phyloP scores from a whole-genome alignment of 2,888 invertebrate species.

The Tetragnatha montana region DNA sequence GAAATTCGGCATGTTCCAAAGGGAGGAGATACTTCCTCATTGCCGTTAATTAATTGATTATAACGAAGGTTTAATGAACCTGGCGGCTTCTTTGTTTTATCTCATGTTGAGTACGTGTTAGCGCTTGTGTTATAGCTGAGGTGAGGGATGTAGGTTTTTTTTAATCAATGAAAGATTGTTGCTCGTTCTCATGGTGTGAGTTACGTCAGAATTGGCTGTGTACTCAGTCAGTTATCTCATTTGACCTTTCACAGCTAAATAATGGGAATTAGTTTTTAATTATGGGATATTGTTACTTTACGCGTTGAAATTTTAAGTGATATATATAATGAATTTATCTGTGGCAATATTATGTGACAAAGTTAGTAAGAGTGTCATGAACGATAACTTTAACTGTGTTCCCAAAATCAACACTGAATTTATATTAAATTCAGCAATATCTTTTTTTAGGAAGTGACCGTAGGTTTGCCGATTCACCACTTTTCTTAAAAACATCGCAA shows the following conservation, averaged over 20 bases:
- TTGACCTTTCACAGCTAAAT: too few species aligned
- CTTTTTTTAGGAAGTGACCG: too few species aligned
- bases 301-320: neutral
- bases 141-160: neutral
- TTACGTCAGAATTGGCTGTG: neutral
- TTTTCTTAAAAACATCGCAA: too few species aligned
- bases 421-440: too few species aligned
- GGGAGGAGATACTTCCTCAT: neutral
- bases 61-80: neutral
- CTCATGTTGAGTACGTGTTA: neutral
- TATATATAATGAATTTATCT: neutral
- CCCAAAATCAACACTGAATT: too few species aligned
- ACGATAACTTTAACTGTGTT: too few species aligned
- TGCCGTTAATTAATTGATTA: conserved; percentile 1
- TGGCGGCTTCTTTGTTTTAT: neutral
- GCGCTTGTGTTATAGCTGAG: neutral
- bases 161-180: neutral
- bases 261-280: neutral
- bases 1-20: neutral
- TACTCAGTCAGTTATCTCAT: too few species aligned
- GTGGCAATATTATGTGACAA: neutral
- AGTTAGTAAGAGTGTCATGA: neutral
- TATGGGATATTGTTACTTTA: neutral
- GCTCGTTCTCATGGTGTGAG: neutral
- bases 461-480: too few species aligned